Conservation (phyloP, 2,888 invertebrate species). For the Epirrhoe alternata region DNA sequence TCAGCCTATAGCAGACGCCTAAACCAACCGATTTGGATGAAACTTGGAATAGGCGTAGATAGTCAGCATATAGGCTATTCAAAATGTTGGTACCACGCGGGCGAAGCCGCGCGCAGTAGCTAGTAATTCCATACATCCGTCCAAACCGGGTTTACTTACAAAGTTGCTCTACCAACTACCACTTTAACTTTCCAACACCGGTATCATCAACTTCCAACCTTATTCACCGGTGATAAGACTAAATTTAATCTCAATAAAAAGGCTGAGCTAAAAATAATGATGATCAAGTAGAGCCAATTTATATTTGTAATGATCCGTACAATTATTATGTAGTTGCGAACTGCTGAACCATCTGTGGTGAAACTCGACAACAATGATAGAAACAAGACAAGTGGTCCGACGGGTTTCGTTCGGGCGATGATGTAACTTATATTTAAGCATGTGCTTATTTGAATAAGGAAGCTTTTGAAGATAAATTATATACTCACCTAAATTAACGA, state of each 20-base stretch:
- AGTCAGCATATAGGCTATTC: too few relatives aligned
- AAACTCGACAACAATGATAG: conserved; percentile 15
- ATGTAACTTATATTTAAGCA: conserved; percentile 18
- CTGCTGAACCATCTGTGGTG: conserved; percentile 26
- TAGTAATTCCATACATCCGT: conserved; percentile 24
- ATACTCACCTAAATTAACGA: not conserved
- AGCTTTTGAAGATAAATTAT: conserved; percentile 2
- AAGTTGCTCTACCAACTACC: conserved; percentile 2
- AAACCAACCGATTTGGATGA: too few relatives aligned
- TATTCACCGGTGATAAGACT: not conserved
- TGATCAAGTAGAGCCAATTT: conserved; percentile 18
- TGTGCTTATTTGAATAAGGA: not conserved
- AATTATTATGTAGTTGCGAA: conserved; percentile 11
- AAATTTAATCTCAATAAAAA: not conserved
- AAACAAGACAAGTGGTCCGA: conserved; percentile 16
- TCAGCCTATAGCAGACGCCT: too few relatives aligned
- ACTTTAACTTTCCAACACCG: too few relatives aligned
- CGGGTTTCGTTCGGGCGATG: conserved; percentile 4
- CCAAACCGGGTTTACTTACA: conserved; percentile 13
- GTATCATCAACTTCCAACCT: conserved; percentile 1
- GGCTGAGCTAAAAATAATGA: conserved; percentile 22
- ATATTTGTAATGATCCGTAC: conserved; percentile 22
- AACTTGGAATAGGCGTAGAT: too few relatives aligned
- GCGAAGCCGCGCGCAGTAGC: too few relatives aligned
- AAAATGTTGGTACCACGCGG: too few relatives aligned